Evolutionary conservation across 2,888 invertebrate species (phyloP), one percentile per base, ranked within the genome.

Genomic region (Caenorhabditis plicata): DNA sequence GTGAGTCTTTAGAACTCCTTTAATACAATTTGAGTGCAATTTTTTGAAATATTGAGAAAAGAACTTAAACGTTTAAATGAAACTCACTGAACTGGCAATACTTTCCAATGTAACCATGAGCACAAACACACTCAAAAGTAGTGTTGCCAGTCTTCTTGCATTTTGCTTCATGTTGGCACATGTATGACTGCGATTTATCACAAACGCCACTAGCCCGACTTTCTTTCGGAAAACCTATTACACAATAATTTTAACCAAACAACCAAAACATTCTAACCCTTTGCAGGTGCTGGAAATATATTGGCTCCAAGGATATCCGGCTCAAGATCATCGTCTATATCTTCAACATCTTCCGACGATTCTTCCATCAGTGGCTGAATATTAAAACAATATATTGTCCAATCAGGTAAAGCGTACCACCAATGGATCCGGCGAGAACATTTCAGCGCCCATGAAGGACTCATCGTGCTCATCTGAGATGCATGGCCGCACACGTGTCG

Each of bases 11-110:
- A n/a, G n/a, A n/a, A n/a, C n/a, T n/a, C n/a, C n/a, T n/a, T n/a
- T n/a, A n/a, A n/a, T n/a, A n/a, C n/a, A n/a, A n/a, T n/a, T n/a
- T n/a, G n/a, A n/a, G n/a, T n/a, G n/a, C n/a, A n/a, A n/a, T n/a
- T n/a, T n/a, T n/a, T n/a, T n/a, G n/a, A n/a, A n/a, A n/a, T n/a
- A n/a, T n/a, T n/a, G n/a, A n/a, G n/a, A n/a, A n/a, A n/a, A n/a
- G n/a, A n/a, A n/a, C n/a, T n/a, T n/a, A n/a, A n/a, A n/a, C n/a
- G n/a, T n/a, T n/a, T n/a, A n/a, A 11, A 8, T 11, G 9, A 22
- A 9, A 63, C 74, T 65, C 32, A 75, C 75, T 68, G 49, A 76
- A 76, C 46, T 76, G 76, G 49, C 76, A 76, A 39, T 38, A 68
- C n/a, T 48, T 46, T 11, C 76, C 76, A 43, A 55, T 63, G 43